phyloP scores from a whole-genome alignment of 2,113 vertebrate genomes.

The Ictalurus furcatus region DNA sequence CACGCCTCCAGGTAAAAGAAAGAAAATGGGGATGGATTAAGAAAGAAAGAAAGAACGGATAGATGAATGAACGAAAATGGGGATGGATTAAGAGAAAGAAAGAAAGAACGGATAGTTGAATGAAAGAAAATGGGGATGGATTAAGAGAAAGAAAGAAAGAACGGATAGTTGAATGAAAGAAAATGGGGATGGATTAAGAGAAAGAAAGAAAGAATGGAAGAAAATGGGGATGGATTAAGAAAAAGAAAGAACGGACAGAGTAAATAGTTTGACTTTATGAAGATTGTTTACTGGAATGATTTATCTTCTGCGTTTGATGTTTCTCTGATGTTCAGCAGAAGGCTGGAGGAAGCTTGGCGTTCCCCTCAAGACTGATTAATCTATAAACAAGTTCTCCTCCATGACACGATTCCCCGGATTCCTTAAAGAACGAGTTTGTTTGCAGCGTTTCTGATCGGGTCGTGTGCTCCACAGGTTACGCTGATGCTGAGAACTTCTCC shows the following conservation, averaged over 20 bases:
- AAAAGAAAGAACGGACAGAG: background rate
- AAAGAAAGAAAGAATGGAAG: too few species aligned
- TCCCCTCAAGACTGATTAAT: background rate
- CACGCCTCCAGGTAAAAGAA: slow-evolving; percentile 77
- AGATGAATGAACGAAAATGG: background rate
- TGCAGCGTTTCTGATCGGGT: background rate
- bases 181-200: too few species aligned
- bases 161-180: background rate
- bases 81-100: background rate
- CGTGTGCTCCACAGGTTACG: slow-evolving; percentile 70
- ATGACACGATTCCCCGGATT: background rate
- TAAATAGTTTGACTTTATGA: background rate
- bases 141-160: background rate
- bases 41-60: background rate
- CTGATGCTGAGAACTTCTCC: slow-evolving; percentile 79
- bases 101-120: too few species aligned
- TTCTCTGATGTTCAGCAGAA: background rate
- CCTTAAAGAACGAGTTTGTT: background rate
- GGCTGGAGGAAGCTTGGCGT: background rate
- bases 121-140: too few species aligned
- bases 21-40: background rate
- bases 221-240: background rate
- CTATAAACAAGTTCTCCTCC: background rate
- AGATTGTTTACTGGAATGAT: background rate
- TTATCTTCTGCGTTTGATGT: background rate